phyloP scores from a whole-genome alignment of 2,888 invertebrate genomes.

The Prosopocoilus inquinatus region DNA sequence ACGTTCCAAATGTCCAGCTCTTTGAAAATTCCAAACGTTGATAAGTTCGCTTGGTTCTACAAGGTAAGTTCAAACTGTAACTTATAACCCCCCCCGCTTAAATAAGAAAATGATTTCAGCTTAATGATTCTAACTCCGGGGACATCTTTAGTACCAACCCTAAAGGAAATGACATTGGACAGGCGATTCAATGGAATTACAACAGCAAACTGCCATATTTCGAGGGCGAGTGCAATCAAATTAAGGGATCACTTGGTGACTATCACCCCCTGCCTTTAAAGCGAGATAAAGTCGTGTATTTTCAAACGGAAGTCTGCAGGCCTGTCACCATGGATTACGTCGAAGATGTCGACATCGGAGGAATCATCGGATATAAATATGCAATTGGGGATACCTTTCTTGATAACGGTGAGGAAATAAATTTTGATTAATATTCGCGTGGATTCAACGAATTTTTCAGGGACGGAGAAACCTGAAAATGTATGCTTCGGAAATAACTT shows the following conservation, averaged over 20 bases:
- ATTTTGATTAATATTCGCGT: too few species aligned
- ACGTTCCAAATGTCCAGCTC: not conserved
- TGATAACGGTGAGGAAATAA: slow-evolving; percentile 58
- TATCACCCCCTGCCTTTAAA: slow-evolving; percentile 70
- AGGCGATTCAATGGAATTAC: too few species aligned
- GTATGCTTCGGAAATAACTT: slow-evolving; percentile 70
- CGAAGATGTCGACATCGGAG: slow-evolving; percentile 57
- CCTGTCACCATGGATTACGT: slow-evolving; percentile 62
- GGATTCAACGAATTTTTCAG: slow-evolving; percentile 45
- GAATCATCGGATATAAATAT: slow-evolving; percentile 66
- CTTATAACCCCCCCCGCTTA: too few species aligned
- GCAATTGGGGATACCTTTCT: slow-evolving; percentile 59
- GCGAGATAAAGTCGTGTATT: slow-evolving; percentile 59
- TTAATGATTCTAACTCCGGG: too few species aligned
- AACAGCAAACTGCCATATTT: slow-evolving; percentile 37
- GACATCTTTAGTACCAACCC: too few species aligned
- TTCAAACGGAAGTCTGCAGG: slow-evolving; percentile 74
- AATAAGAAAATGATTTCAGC: too few species aligned
- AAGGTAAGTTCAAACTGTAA: slow-evolving; percentile 51
- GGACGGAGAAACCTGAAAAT: slow-evolving; percentile 58
- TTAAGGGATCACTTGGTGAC: slow-evolving; percentile 77
- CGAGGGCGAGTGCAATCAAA: slow-evolving; percentile 57
- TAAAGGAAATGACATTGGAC: too few species aligned
- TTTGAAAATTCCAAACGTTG: slow-evolving; percentile 4
- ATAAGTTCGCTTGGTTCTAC: slow-evolving; percentile 28